Evolutionary conservation across 2,113 vertebrate species (phyloP).

Genomic region (Edolisoma coerulescens): DNA sequence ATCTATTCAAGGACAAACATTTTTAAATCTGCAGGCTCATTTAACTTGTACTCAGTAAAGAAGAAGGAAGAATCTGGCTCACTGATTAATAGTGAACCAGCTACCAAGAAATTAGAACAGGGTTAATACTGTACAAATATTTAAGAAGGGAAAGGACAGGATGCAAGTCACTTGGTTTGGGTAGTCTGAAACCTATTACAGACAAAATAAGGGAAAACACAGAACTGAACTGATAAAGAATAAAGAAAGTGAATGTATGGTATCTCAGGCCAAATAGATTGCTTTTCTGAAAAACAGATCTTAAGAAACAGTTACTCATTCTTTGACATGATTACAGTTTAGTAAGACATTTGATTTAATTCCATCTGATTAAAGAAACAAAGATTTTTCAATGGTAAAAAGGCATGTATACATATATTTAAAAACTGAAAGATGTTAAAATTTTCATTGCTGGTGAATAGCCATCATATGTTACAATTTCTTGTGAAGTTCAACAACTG

Average conservation of each 20-base stretch:
- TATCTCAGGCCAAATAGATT: background rate
- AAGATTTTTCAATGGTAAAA: background rate
- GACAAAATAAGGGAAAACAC: background rate
- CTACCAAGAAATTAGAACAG: background rate
- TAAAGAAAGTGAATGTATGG: background rate
- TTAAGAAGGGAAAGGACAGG: background rate
- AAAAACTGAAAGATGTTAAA: background rate
- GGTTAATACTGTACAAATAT: background rate
- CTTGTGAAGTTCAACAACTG: background rate
- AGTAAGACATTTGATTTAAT: background rate
- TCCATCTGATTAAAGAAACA: background rate
- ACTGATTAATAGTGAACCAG: background rate
- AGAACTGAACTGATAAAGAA: background rate
- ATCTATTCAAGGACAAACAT: conserved; percentile 8
- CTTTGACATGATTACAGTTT: background rate
- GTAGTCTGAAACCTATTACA: background rate
- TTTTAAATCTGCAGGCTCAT: conserved; percentile 21
- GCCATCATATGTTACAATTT: background rate
- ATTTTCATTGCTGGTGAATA: background rate
- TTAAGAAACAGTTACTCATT: background rate
- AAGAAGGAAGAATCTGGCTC: background rate
- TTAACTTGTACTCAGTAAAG: background rate
- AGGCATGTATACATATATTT: background rate
- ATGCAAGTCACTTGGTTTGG: background rate
- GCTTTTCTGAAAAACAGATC: background rate